phyloP scores from a whole-genome alignment of 2,113 vertebrate genomes.

The Mormyrus lacerda region DNA sequence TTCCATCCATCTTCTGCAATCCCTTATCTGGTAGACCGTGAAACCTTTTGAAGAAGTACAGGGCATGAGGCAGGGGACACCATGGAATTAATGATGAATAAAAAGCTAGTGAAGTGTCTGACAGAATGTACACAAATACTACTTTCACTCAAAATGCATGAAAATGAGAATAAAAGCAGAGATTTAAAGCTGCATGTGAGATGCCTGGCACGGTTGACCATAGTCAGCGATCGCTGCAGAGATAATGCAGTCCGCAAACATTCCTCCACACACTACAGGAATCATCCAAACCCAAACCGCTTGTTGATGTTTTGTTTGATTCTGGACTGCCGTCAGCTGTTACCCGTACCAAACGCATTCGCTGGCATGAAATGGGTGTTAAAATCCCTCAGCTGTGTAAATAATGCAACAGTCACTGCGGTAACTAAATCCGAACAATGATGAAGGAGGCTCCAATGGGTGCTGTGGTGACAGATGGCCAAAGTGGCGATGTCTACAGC shows the following conservation, averaged over 20 bases:
- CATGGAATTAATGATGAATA: neutral
- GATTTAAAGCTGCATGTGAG: neutral
- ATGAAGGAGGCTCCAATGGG: neutral
- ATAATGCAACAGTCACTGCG: neutral
- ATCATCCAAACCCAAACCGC: neutral
- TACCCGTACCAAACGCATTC: neutral
- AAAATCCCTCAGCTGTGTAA: slow-evolving; percentile 2
- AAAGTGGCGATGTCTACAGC: neutral
- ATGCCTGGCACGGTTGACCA: neutral
- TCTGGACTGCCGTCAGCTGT: neutral
- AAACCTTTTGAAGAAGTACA: neutral
- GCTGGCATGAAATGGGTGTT: neutral
- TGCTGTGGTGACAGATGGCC: neutral
- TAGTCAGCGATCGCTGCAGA: neutral
- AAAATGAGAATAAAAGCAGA: neutral
- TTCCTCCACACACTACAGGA: neutral
- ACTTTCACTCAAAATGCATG: neutral
- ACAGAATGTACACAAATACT: neutral
- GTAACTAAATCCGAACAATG: neutral
- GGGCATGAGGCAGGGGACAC: neutral
- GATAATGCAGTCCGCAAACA: neutral
- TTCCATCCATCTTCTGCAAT: neutral
- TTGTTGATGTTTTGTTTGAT: neutral
- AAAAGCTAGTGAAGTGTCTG: neutral
- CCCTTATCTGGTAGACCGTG: neutral